Evolutionary conservation across 2,888 invertebrate genomes (phyloP), one percentile per base, ranked within the genome.

Genomic region (Meteorus colon): DNA sequence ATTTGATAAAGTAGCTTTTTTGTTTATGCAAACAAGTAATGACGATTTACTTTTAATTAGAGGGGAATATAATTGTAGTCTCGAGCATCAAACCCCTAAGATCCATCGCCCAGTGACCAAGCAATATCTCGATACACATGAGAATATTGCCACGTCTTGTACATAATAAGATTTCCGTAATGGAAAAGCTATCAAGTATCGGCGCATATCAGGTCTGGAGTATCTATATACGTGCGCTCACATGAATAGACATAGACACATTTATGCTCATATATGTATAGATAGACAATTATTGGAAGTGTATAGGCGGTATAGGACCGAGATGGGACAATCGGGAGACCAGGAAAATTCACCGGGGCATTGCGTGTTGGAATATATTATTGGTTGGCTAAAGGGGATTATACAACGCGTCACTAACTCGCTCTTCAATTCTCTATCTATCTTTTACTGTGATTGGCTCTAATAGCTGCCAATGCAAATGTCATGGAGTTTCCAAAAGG

Each of bases 81-180:
- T 24, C 24, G 1, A 24, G 24, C 24, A 24, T 24, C 24, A 24
- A 24, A 24, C n/a, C n/a, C 27, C 31, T 48, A 59, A 73, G 55
- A 74, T 67, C 16, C 60, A 59, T 37, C 74, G 37, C 63, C 65
- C 65, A 66, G 65, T 74, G 70, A 66, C 70, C 74, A 71, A 68
- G 77, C 78, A 78, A 78, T 80, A 78, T 78, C 78, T 77, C 76
- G 76, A 74, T 59, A 69, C 48, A 74, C 67, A 72, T 37, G 60
- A 60, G 70, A 74, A 71, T 76, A 51, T 67, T 55, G 55, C 75
- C 77, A 76, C 77, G 76, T 75, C 75, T 79, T 77, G 81, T 85
- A 84, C 81, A 84, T 88, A 86, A 88, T 87, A 84, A 85, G 85
- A 88, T 88, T 85, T 84, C 81, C 83, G 81, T 86, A 86, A 88